phyloP scores from a whole-genome alignment of 2,113 vertebrate genomes.

The Nibea albiflora region DNA sequence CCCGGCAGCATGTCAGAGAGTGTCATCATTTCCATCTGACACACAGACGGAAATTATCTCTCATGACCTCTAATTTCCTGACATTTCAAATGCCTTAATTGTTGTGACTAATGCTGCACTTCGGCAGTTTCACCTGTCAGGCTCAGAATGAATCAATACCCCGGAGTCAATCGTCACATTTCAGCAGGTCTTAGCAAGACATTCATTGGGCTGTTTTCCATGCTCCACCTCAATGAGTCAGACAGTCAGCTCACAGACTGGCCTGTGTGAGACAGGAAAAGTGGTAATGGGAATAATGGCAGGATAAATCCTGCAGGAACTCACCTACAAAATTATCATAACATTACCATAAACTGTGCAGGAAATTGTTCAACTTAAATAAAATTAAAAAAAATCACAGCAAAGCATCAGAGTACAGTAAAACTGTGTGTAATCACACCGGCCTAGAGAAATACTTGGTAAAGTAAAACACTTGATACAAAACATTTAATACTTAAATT shows the following conservation, averaged over 20 bases:
- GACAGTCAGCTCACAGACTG: conserved; percentile 4
- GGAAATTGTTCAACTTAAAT: conserved; percentile 1
- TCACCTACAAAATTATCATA: neutral
- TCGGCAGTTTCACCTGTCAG: conserved; percentile 90
- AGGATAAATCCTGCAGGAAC: conserved; percentile 18
- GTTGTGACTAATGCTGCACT: conserved; percentile 88
- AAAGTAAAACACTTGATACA: neutral
- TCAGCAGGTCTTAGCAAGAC: conserved; percentile 70
- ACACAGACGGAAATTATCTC: conserved; percentile 89
- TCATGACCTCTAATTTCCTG: conserved; percentile 94
- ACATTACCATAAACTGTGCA: neutral
- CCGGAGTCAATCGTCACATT: conserved; percentile 83
- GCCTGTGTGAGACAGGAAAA: neutral
- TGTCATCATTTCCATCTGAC: conserved; percentile 91
- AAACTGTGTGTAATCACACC: neutral
- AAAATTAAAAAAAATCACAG: neutral
- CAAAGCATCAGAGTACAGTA: neutral
- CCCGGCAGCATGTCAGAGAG: conserved; percentile 86
- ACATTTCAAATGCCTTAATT: conserved; percentile 95
- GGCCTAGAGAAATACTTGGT: neutral
- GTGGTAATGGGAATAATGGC: neutral
- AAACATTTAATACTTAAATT: neutral
- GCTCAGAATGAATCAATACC: conserved; percentile 90
- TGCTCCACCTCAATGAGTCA: conserved; percentile 63
- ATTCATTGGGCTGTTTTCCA: conserved; percentile 52